A percentile compares a stretch with the other conserved stretches of the same genome.
Evolutionary conservation across 2,113 vertebrate species (phyloP).

Genomic region (Natator depressus): DNA sequence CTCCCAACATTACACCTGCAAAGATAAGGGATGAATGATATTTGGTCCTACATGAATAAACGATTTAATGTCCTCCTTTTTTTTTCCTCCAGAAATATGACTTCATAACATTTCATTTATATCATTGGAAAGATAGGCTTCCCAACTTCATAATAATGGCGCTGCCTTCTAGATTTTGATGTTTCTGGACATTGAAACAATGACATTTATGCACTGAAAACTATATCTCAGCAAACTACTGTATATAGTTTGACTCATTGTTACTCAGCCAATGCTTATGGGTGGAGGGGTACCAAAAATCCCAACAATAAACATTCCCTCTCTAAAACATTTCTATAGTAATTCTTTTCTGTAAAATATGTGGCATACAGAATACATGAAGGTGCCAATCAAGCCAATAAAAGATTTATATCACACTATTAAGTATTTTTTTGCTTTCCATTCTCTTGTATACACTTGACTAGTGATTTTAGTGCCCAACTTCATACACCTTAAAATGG

Average conservation of each 20-base stretch:
- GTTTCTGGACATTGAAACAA: background rate
- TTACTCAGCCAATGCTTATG: background rate
- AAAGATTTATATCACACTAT: background rate
- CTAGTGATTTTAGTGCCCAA: background rate
- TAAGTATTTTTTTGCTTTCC: rapidly evolving
- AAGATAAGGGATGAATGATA: background rate
- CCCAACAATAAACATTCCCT: background rate
- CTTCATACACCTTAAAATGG: background rate
- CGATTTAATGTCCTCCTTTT: background rate
- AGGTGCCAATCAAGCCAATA: background rate
- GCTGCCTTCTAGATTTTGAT: background rate
- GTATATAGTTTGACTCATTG: background rate
- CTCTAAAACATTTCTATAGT: background rate
- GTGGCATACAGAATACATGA: background rate
- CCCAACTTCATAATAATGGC: rapidly evolving
- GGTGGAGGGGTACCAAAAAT: background rate
- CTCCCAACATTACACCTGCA: rapidly evolving
- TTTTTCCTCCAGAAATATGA: background rate
- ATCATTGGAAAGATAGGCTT: background rate
- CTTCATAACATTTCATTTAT: background rate
- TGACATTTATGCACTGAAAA: background rate
- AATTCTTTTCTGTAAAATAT: background rate
- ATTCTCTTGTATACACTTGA: background rate
- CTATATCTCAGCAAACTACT: background rate
- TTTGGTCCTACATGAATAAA: background rate